phyloP scores from a whole-genome alignment of 1,140 invertebrate species.

The Contarinia nasturtii region DNA sequence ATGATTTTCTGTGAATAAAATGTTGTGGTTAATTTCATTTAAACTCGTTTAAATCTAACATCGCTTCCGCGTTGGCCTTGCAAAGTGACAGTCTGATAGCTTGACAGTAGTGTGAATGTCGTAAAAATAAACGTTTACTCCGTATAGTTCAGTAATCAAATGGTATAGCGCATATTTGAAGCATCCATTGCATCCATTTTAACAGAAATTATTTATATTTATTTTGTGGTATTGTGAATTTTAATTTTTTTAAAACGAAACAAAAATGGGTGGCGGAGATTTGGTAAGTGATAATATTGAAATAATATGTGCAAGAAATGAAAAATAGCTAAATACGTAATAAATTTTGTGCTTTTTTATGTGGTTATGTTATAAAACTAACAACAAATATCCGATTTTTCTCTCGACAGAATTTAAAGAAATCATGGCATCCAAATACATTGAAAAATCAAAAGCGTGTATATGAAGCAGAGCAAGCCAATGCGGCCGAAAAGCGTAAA shows the following conservation, averaged over 20 bases:
- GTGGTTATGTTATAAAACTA: slow-evolving; percentile 1
- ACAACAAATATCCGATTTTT: background rate
- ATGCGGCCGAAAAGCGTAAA: slow-evolving; percentile 42
- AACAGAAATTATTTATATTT: no score
- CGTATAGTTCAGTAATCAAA: no score
- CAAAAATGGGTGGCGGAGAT: slow-evolving; percentile 34
- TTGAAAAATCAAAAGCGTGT: slow-evolving; percentile 59
- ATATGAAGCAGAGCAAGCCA: slow-evolving; percentile 57
- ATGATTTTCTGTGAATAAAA: no score
- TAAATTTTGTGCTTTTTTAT: background rate
- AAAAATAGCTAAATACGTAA: background rate
- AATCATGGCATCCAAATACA: slow-evolving; percentile 62
- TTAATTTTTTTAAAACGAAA: background rate
- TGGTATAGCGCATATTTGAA: no score
- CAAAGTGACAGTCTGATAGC: no score
- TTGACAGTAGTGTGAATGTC: no score
- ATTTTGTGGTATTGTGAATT: no score
- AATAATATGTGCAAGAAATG: background rate
- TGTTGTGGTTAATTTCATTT: no score
- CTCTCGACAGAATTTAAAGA: slow-evolving; percentile 42
- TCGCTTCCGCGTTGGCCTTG: no score
- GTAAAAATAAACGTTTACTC: no score
- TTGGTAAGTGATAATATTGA: slow-evolving; percentile 30
- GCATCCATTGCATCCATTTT: no score
- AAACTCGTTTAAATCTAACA: no score